Percentiles rank a stretch among this genome's conserved stretches.
phyloP scores from a whole-genome alignment of 2,113 vertebrate species.

The Zapus hudsonius region DNA sequence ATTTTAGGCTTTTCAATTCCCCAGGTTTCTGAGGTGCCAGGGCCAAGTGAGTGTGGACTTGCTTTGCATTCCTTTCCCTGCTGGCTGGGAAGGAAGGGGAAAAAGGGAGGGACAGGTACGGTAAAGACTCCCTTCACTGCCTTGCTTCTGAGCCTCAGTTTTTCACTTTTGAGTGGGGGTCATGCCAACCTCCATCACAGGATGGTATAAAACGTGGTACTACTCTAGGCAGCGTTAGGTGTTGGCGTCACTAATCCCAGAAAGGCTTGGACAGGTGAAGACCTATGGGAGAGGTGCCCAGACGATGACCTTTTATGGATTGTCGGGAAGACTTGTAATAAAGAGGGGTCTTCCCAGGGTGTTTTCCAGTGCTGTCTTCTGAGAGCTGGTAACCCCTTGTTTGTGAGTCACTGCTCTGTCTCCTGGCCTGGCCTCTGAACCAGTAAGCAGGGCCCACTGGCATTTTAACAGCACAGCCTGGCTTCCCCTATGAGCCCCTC shows the following conservation, averaged over 20 bases:
- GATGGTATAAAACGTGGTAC: background rate
- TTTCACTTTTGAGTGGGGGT: background rate
- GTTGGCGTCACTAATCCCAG: background rate
- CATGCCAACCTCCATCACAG: background rate
- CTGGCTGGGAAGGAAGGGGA: background rate
- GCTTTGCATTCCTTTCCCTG: background rate
- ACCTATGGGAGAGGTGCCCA: no score
- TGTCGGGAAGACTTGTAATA: background rate
- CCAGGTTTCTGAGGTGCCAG: background rate
- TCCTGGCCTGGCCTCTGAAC: background rate
- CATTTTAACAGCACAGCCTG: background rate
- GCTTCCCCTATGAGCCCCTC: background rate
- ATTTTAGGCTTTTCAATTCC: background rate
- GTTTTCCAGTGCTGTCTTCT: background rate
- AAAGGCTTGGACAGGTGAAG: background rate
- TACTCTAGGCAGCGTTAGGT: background rate
- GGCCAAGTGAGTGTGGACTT: background rate
- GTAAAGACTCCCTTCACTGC: background rate
- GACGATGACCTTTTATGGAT: background rate
- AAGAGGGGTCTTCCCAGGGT: background rate
- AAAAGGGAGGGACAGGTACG: background rate
- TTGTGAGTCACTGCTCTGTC: background rate
- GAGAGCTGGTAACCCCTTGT: accelerated
- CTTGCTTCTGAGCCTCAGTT: background rate
- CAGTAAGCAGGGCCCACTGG: background rate